Evolutionary conservation across 2,113 vertebrate species (phyloP).

Genomic region (Glaucidium brasilianum): DNA sequence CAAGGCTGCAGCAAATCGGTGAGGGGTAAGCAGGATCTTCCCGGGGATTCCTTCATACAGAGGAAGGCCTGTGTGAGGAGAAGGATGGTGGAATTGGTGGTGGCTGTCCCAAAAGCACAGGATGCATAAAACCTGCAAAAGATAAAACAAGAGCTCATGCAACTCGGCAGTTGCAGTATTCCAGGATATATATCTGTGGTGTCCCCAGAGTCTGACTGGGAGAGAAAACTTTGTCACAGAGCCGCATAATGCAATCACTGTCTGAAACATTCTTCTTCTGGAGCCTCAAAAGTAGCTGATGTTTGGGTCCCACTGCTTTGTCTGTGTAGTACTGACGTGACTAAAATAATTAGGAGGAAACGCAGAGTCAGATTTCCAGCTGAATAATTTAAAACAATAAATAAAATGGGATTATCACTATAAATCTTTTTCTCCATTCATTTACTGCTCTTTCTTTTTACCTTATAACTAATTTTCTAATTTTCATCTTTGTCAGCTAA

Average conservation of each 20-base stretch:
- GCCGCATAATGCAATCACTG: background rate
- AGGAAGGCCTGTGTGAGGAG: background rate
- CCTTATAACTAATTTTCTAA: background rate
- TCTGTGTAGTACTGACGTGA: background rate
- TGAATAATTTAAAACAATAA: background rate
- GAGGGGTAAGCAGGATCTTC: background rate
- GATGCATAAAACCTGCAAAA: background rate
- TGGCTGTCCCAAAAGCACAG: background rate
- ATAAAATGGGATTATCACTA: background rate
- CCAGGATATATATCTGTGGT: background rate
- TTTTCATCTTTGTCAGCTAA: background rate
- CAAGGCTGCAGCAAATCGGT: accelerated
- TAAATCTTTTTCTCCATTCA: background rate
- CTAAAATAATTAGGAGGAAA: background rate
- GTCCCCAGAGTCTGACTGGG: accelerated
- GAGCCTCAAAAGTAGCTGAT: background rate
- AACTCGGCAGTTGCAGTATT: background rate
- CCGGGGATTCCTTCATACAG: background rate
- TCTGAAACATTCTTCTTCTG: background rate
- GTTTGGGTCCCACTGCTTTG: background rate
- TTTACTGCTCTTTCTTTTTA: background rate
- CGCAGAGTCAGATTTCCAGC: background rate
- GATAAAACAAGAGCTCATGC: background rate
- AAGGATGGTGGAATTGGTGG: background rate
- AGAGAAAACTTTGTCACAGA: background rate